Evolutionary conservation across 2,113 vertebrate genomes (phyloP).

Genomic region (Semnopithecus entellus): DNA sequence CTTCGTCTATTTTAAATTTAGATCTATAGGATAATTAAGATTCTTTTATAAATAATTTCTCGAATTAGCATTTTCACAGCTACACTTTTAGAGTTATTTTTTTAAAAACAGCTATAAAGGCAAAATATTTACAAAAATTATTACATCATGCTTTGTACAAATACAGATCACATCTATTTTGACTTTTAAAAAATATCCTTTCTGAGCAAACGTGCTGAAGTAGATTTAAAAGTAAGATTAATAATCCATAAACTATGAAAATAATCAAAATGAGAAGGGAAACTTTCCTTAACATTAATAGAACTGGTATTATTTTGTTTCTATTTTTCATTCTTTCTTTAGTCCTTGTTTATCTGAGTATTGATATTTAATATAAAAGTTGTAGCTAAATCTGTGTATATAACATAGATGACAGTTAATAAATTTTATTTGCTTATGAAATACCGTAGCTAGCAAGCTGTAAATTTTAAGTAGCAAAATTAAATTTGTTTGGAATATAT

Average conservation of each 20-base stretch:
- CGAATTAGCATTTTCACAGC: slow-evolving; percentile 33
- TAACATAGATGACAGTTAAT: neutral
- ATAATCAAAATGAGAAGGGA: neutral
- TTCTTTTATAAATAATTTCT: neutral
- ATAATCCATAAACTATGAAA: slow-evolving; percentile 12
- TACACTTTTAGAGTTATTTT: neutral
- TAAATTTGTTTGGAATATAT: slow-evolving; percentile 16
- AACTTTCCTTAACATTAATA: neutral
- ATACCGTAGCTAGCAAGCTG: neutral
- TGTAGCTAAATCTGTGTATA: neutral
- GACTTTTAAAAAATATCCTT: neutral
- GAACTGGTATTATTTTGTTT: slow-evolving; percentile 13
- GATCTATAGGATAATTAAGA: neutral
- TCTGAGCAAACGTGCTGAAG: neutral
- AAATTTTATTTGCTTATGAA: slow-evolving; percentile 37
- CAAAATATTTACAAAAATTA: neutral
- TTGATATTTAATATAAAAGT: neutral
- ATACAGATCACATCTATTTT: neutral
- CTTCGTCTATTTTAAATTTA: slow-evolving; percentile 33
- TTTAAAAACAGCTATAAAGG: neutral
- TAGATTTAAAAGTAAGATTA: slow-evolving; percentile 3
- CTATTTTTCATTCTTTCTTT: slow-evolving; percentile 17
- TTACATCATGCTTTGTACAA: slow-evolving; percentile 38
- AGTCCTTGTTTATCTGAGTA: slow-evolving; percentile 21
- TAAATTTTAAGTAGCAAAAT: slow-evolving; percentile 35